Evolutionary conservation across 2,113 vertebrate species (phyloP), one percentile per base, ranked within the genome.

Genomic region (Neotoma lepida): DNA sequence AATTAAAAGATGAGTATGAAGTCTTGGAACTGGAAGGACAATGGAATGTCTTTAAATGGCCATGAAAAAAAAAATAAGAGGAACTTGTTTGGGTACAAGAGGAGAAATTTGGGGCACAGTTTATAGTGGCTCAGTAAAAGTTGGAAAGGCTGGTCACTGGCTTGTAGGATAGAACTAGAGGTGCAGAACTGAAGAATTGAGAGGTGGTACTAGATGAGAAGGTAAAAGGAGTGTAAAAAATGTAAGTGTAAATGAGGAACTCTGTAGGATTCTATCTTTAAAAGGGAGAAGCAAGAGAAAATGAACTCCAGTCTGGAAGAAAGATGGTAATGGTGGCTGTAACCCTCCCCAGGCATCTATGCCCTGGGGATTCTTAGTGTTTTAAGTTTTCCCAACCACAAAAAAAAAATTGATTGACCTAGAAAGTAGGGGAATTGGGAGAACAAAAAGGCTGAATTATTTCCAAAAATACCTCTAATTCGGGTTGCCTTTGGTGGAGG

Each of bases 371-470:
- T 35, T 77, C 61, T 41, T 46, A 66, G n/a, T 49, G n/a, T 51
- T 89, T 87, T 89, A 91, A 33, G 56, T n/a, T 4, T 41, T n/a
- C 51, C 35, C 13, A 93, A 33, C 58, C 4, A 24, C 2, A 4
- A 61, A 94, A 56, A 56, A 93, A 94, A 58, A 91, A 93, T 17
- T 28, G 33, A 87, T 82, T 82, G 74, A 24, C 56, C 82, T 51
- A 26, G 13, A 76, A 88, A 35, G 46, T 46, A 92, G 2, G 1
- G n/a, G 56, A 77, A 82, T 30, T 18, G 33, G 22, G 51, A 20
- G 49, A 71, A 12, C 44, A 88, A 66, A 76, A 49, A 88, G 39
- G 6, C 6, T 91, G 9, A 87, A 17, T 12, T 82, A 54, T 93
- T 18, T 64, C 51, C 88, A 88, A n/a, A 93, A 93, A 86, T 61